Percentiles rank a stretch among this genome's conserved stretches.
phyloP scores from a whole-genome alignment of 2,888 invertebrate species.

The Idaea straminata region DNA sequence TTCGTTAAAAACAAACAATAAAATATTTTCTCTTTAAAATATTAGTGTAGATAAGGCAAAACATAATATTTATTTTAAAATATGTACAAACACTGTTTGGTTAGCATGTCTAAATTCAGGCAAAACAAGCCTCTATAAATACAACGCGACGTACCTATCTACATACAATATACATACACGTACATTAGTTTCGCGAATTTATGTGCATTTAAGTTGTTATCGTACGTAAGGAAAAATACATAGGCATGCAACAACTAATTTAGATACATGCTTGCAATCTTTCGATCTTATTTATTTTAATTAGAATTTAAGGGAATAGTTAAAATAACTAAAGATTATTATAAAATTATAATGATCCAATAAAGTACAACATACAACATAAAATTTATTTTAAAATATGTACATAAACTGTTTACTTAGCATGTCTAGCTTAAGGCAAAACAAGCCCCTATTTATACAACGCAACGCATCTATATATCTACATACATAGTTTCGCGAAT shows the following conservation, averaged over 20 bases:
- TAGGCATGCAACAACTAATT: constrained; percentile 33
- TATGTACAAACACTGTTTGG: neutral
- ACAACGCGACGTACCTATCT: constrained; percentile 3
- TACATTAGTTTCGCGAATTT: constrained; percentile 26
- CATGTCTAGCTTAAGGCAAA: constrained; percentile 8
- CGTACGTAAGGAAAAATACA: constrained; percentile 51
- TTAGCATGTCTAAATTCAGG: constrained; percentile 11
- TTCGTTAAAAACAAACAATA: too few species aligned
- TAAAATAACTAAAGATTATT: too few species aligned
- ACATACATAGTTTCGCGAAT: constrained; percentile 22
- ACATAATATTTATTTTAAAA: neutral
- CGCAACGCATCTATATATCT: constrained; percentile 10
- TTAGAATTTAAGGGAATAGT: too few species aligned
- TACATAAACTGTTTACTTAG: too few species aligned
- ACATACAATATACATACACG: constrained; percentile 5
- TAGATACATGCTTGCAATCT: too few species aligned
- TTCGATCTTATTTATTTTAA: too few species aligned
- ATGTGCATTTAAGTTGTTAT: constrained; percentile 54
- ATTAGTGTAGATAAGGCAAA: too few species aligned
- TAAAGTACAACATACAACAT: too few species aligned
- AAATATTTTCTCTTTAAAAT: too few species aligned
- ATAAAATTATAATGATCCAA: too few species aligned
- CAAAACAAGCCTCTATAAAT: constrained; percentile 2
- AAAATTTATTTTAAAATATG: too few species aligned
- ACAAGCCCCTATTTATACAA: neutral